Evolutionary conservation across 2,797 vertebrate species (phyloP), one percentile per base, ranked within the genome.

Genomic region (Chrosomus eos): DNA sequence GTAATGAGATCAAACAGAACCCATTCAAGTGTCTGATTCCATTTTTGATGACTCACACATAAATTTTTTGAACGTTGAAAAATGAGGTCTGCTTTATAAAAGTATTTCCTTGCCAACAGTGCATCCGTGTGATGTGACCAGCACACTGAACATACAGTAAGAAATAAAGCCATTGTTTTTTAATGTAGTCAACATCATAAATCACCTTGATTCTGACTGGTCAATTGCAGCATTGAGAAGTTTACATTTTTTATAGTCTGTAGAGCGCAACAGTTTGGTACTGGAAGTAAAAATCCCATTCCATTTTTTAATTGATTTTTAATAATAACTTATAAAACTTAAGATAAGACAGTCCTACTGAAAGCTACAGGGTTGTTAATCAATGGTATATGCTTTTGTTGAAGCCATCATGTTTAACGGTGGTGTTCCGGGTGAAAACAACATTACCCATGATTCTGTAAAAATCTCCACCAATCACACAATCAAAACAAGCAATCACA

Each of bases 1-100:
- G 67, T 38, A 80, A 80, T 55, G 45, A 83, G 82, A 68, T 23
- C 53, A 43, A 66, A 48, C 16, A 19, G 38, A 68, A 67, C 45
- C 31, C 33, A 68, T 28, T 68, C 7, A 45, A 51, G 43, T 31
- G 18, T 19, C 4, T 51, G 5, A 75, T 75, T 76, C 21, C 48
- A 55, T 16, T 38, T 75, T 53, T 74, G 2, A 53, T 74, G 72
- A 51, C 28, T 74, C n/a, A 28, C 28, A 51, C 28, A 28, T 28
- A 16, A 0, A 0, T 62, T 28, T 43, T 60, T 28, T 62, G 13
- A 62, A 16, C 13, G 0, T 62, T 28, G 14, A 28, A 62, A 60
- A 7, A 48, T 9, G 19, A 71, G 21, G 33, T 71, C 23, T 71
- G 23, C 23, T 43, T 67, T 33, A 7, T 60, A 2, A 26, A 26